Evolutionary conservation across 2,888 invertebrate species (phyloP).

Genomic region (Seira ritae): DNA sequence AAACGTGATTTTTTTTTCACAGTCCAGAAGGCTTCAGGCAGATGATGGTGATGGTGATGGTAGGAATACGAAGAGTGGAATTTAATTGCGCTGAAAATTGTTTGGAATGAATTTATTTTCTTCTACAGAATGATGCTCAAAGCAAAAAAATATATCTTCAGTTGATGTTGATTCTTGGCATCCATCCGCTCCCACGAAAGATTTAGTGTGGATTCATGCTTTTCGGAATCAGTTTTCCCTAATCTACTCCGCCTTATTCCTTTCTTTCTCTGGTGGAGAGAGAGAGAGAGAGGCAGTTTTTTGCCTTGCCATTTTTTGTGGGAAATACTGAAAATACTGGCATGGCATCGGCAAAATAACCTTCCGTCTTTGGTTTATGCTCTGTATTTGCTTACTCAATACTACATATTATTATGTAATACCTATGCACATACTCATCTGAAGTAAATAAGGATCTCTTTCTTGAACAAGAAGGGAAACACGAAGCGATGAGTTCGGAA

Average conservation of each 20-base stretch:
- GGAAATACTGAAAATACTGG: background rate
- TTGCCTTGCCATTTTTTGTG: background rate
- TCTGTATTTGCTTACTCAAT: too few relatives aligned
- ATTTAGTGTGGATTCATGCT: background rate
- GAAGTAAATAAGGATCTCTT: too few relatives aligned
- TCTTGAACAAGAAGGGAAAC: too few relatives aligned
- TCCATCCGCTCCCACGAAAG: background rate
- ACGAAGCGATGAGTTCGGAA: background rate
- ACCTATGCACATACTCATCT: too few relatives aligned
- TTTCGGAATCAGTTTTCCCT: slow-evolving; percentile 1
- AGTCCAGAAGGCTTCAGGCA: background rate
- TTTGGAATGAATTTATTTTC: background rate
- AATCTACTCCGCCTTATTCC: slow-evolving; percentile 5
- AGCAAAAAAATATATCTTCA: background rate
- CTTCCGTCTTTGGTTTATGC: too few relatives aligned
- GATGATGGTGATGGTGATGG: too few relatives aligned
- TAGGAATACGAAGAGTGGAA: background rate
- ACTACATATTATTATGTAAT: too few relatives aligned
- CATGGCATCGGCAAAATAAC: background rate
- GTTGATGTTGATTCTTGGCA: slow-evolving; percentile 4
- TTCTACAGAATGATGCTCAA: background rate
- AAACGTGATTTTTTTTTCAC: background rate
- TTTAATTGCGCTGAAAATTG: slow-evolving; percentile 11
- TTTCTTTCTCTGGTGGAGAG: background rate
- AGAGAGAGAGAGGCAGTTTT: too few relatives aligned